Base-by-base conservation (phyloP, 2,113 vertebrate genomes). In the Actinemys pallida region DNA sequence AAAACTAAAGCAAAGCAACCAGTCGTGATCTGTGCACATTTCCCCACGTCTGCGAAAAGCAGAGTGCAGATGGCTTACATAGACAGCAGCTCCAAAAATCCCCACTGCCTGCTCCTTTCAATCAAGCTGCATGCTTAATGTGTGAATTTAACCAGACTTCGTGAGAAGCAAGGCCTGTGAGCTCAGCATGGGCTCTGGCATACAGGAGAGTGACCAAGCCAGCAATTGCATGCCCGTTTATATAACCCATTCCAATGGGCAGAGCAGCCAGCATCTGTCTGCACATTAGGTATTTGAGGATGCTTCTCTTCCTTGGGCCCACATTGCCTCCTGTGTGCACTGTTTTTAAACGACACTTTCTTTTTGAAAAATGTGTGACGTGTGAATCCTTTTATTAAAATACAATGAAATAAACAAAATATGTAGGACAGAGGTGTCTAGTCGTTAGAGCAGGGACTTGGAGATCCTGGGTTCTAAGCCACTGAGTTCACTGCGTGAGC, bases 71-170 rank as follows among this genome's bases (percentile, higher is more conserved):
- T 97, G 96, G 93, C 86, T 82, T 35, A 35, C 24, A 8, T 1
- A 88, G 83, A 50, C 83, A 90, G 81, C 54, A 62, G 42, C 91
- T 92, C 90, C 95, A 93, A 90, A 96, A 54, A 29, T 86, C 95
- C 91, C 96, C 54, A 2, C 20, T 89, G 87, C 85, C 82, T 47
- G 89, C 89, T 96, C 92, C 82, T 84, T 93, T 93, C 89, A 76
- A 93, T 89, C 93, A 97, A 89, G 95, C 93, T 96, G 90, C 72
- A 95, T 95, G 59, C 86, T 39, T 86, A 96, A 47, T 88, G 94
- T 22, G 85, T 62, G 16, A 90, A 84, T 75, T 65, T 84, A 96
- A 94, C 57, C 97, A 97, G 94, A 94, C 95, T 97, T 96, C 87
- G 92, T 93, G 96, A 94, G 93, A 96, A 96, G 88, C 76, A 13